Base-by-base conservation (phyloP, 1,140 invertebrate species). In the Bombus polaris region DNA sequence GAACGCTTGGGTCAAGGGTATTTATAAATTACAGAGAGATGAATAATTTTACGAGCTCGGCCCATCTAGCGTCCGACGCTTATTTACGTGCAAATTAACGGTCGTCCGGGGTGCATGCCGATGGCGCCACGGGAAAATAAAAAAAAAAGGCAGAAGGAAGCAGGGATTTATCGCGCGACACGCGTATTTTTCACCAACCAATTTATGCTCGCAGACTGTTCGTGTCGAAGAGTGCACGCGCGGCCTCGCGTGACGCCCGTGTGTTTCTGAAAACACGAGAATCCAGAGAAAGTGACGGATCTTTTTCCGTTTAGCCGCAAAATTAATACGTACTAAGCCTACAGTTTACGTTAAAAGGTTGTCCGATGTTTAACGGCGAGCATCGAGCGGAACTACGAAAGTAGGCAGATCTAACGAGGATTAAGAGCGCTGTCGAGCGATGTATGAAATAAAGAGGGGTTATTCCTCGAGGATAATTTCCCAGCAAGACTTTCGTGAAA, bases 41-140 rank as follows among this genome's bases (percentile, higher is more conserved):
- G 73, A 81, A 81, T 73, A 73, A 85, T 85, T 81, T 85, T 66
- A 81, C 83, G 66, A 73, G 77, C 68, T 83, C 72, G 73, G 35
- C 15, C 53, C 25, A 22, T 47, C 68, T 37, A 71, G 25, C n/a
- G 35, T 28, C 1, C 71, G 25, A 6, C 44, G 32, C 57, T 73
- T 42, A 73, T 85, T 80, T 81, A 73, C 57, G 70, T 35, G 68
- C 47, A 73, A 85, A 85, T 85, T 80, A 85, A 79, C 47, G 22
- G 42, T n/a, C 25, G 35, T 32, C 12, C 25, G 37, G 18, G 66
- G 32, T 57, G 82, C 32, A 9, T n/a, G 44, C 72, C 81, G 57
- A 35, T 68, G 22, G 47, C 71, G 25, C 9, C 25, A 25, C 18
- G 3, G 15, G 22, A 72, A 28, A 32, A 44, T 6, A 13, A n/a